Evolutionary conservation across 2,888 invertebrate species (phyloP).

Genomic region (Nysson spinosus): DNA sequence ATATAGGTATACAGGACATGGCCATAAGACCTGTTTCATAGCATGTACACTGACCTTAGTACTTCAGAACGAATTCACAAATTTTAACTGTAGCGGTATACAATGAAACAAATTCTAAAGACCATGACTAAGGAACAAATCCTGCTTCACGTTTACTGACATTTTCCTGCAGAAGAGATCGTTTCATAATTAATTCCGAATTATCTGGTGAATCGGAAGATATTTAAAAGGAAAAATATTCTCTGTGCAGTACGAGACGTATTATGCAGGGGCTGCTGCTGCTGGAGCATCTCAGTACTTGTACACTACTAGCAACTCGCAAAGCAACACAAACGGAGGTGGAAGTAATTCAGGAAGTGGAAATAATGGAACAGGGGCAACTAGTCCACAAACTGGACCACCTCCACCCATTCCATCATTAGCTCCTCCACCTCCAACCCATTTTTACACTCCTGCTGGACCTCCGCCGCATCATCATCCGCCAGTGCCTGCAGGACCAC

Average conservation of each 20-base stretch:
- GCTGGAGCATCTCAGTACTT: constrained; percentile 77
- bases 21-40: constrained; percentile 5
- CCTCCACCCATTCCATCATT: constrained; percentile 59
- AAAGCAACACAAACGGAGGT: constrained; percentile 64
- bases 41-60: constrained; percentile 32
- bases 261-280: constrained; percentile 73
- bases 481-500: constrained; percentile 64
- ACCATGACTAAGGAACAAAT: not conserved
- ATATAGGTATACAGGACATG: not conserved
- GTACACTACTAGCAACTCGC: constrained; percentile 76
- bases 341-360: constrained; percentile 56
- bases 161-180: not conserved
- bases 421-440: constrained; percentile 61
- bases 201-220: too few relatives aligned
- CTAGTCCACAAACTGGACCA: constrained; percentile 66
- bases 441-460: constrained; percentile 67
- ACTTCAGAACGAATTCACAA: constrained; percentile 4
- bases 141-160: not conserved
- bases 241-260: constrained; percentile 74
- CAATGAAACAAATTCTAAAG: not conserved
- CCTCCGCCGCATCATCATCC: constrained; percentile 70
- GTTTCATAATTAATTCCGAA: too few relatives aligned
- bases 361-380: constrained; percentile 65
- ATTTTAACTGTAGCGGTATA: not conserved
- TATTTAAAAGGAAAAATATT: too few relatives aligned